These are phyloP conservation scores for Bagarius yarrelli DNA, from an alignment of 2,113 vertebrate genomes.

Conservation along the genomic window DNA sequence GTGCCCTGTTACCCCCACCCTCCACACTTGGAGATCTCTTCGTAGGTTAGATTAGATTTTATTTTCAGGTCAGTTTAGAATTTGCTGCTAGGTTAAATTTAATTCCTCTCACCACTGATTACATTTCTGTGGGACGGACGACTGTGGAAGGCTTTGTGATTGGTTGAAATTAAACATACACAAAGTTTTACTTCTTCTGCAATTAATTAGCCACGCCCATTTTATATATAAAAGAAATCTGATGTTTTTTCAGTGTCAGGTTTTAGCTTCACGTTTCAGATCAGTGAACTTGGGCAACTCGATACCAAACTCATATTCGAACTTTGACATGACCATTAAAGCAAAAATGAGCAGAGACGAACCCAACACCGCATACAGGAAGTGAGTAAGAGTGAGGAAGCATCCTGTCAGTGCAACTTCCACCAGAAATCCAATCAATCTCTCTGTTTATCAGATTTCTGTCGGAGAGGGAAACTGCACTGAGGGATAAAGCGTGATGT, in stretches of 20 bases:
- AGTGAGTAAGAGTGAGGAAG: conserved; percentile 35
- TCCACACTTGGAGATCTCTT: no score
- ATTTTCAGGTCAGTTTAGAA: background rate
- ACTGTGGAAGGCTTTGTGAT: background rate
- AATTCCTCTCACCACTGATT: background rate
- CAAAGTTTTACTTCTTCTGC: no score
- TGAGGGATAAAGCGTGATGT: conserved; percentile 40
- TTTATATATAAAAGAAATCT: background rate
- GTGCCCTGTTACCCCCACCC: no score
- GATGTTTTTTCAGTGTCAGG: background rate
- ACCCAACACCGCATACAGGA: conserved; percentile 28
- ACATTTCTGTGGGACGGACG: background rate
- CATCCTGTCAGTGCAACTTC: conserved; percentile 45
- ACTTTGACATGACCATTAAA: background rate
- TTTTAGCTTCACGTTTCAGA: background rate
- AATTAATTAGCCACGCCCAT: background rate
- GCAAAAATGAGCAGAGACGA: conserved; percentile 5
- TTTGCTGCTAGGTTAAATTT: background rate
- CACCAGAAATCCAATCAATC: conserved; percentile 1
- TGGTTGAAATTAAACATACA: background rate
- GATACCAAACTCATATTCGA: background rate
- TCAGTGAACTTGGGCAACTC: conserved; percentile 7
- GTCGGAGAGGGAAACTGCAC: conserved; percentile 26
- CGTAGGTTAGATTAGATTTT: background rate
- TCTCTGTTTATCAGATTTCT: background rate